Evolutionary conservation across 2,797 vertebrate species (phyloP).

Genomic region (Danio jaintianensis): DNA sequence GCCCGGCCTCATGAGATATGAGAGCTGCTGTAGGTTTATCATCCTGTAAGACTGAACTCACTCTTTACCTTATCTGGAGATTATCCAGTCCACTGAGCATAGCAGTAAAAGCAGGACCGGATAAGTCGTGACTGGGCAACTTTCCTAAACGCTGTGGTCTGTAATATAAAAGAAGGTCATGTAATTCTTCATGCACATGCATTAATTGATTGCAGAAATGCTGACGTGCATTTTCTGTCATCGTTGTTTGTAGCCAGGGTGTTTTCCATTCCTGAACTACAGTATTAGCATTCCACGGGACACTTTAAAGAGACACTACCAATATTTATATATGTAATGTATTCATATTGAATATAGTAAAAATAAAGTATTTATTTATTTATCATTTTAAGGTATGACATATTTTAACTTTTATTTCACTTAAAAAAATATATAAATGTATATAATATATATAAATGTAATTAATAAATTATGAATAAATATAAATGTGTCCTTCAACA

Average conservation of each 20-base stretch:
- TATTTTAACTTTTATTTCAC: too few relatives aligned
- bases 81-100: constrained; percentile 56
- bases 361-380: background rate
- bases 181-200: background rate
- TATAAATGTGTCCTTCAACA: too few relatives aligned
- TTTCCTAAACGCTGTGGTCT: constrained; percentile 40
- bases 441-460: too few relatives aligned
- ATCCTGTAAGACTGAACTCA: constrained; percentile 59
- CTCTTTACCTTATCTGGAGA: constrained; percentile 65
- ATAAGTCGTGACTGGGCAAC: constrained; percentile 52
- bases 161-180: constrained; percentile 3
- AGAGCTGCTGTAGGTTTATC: constrained; percentile 36
- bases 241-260: background rate
- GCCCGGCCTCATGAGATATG: constrained; percentile 7
- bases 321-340: background rate
- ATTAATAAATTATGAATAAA: too few relatives aligned
- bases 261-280: background rate
- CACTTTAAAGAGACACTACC: background rate
- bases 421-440: too few relatives aligned
- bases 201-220: constrained; percentile 15
- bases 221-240: constrained; percentile 9
- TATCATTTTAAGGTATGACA: too few relatives aligned
- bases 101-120: constrained; percentile 65
- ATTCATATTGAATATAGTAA: background rate
- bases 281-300: background rate